Conservation (phyloP, 2,888 invertebrate species). For the Axea sp. region DNA sequence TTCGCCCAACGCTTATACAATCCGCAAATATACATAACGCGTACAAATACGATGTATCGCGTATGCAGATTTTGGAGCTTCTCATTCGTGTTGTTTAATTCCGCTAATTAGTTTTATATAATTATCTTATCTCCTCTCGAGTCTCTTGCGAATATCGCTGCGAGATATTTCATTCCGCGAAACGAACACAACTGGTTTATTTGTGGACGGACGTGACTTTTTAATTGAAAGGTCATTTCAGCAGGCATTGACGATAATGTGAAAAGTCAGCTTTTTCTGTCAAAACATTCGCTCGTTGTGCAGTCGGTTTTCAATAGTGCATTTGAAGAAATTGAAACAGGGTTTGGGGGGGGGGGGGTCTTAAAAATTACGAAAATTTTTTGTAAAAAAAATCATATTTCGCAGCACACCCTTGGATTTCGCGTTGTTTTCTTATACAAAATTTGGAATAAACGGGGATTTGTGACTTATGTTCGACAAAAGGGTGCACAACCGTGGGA, state of each 20-base stretch:
- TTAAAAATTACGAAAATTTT: too few species aligned
- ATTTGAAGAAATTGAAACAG: too few species aligned
- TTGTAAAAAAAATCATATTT: too few species aligned
- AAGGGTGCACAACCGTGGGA: too few species aligned
- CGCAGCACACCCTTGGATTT: too few species aligned
- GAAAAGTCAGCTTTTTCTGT: constrained; percentile 19
- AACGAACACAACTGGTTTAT: constrained; percentile 21
- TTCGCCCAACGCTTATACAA: constrained; percentile 12
- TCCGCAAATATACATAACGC: constrained; percentile 36
- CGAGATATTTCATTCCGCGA: constrained; percentile 33
- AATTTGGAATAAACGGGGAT: too few species aligned
- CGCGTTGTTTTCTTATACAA: too few species aligned
- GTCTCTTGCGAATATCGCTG: constrained; percentile 24
- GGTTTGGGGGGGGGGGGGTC: too few species aligned
- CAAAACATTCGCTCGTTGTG: constrained; percentile 8
- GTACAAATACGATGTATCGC: constrained; percentile 2
- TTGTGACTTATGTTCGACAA: too few species aligned
- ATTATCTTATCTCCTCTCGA: constrained; percentile 40
- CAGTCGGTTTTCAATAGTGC: too few species aligned
- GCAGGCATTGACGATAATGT: constrained; percentile 20
- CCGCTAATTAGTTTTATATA: constrained; percentile 25
- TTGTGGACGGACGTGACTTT: constrained; percentile 12
- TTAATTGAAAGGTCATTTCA: constrained; percentile 22
- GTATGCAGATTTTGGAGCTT: constrained; percentile 24
- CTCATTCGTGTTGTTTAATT: constrained; percentile 17